phyloP scores from a whole-genome alignment of 2,113 vertebrate species.

The Coptodon rendalli region DNA sequence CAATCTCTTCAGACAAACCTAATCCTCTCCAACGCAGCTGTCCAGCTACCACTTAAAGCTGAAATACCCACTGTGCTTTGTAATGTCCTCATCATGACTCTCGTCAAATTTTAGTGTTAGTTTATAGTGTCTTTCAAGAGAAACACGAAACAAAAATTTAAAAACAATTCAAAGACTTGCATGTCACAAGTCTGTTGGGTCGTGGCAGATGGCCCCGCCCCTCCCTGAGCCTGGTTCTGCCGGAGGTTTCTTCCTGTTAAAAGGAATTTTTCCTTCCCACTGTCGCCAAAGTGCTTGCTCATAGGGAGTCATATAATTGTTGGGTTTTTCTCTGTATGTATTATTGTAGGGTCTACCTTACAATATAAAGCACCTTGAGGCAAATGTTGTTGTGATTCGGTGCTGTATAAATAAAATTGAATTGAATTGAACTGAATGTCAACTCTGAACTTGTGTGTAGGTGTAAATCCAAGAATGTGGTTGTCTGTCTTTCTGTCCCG shows the following conservation, averaged over 20 bases:
- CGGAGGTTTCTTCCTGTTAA: rapidly evolving
- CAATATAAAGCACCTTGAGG: rapidly evolving
- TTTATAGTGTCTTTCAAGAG: neutral
- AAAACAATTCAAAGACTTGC: neutral
- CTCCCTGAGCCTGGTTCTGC: neutral
- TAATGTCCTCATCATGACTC: neutral
- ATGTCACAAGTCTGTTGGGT: neutral
- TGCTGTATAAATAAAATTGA: neutral
- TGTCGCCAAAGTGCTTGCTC: neutral
- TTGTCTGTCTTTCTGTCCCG: neutral
- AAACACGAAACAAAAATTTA: neutral
- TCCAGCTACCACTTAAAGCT: conserved; percentile 24
- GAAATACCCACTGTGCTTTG: neutral
- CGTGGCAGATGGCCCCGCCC: neutral
- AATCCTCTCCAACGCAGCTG: conserved; percentile 9
- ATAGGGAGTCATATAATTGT: rapidly evolving
- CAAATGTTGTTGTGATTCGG: neutral
- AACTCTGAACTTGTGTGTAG: neutral
- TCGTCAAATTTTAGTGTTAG: neutral
- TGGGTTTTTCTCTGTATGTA: neutral
- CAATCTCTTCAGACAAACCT: neutral
- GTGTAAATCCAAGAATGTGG: neutral
- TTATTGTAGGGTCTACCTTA: neutral
- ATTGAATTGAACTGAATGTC: neutral
- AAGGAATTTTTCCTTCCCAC: neutral